These are phyloP conservation scores for Oreochromis tanganicae DNA, from an alignment of 2,113 vertebrate genomes.

Conservation along the genomic window DNA sequence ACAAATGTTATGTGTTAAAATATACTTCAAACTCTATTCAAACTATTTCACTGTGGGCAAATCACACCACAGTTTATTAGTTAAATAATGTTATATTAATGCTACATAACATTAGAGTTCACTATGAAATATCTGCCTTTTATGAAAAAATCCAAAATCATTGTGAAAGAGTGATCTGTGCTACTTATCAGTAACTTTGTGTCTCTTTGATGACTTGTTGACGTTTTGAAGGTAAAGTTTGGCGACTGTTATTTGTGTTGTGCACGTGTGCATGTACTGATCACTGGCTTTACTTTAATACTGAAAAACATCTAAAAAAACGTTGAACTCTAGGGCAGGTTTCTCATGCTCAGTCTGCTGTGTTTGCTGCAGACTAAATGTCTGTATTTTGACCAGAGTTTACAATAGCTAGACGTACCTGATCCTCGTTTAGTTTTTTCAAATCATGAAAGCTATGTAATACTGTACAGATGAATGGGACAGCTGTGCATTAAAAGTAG, in stretches of 20 bases:
- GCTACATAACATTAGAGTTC: not conserved
- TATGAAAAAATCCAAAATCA: no score
- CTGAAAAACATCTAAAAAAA: rapidly evolving
- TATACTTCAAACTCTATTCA: not conserved
- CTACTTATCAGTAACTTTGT: not conserved
- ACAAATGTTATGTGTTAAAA: not conserved
- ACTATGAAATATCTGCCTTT: not conserved
- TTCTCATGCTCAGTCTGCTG: not conserved
- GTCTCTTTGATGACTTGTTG: not conserved
- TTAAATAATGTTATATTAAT: not conserved
- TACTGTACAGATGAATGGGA: rapidly evolving
- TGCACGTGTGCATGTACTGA: not conserved
- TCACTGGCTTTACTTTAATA: not conserved
- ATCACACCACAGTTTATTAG: not conserved
- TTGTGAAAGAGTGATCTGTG: not conserved
- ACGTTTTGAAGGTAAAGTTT: not conserved
- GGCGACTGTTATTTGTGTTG: not conserved
- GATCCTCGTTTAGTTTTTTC: not conserved
- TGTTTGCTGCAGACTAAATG: not conserved
- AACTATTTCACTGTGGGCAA: not conserved
- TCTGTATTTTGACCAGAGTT: not conserved
- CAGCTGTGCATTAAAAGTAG: not conserved
- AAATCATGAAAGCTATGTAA: not conserved
- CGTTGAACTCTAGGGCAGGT: not conserved
- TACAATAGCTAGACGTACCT: rapidly evolving